Percentiles rank a stretch among this genome's conserved stretches.
These are phyloP conservation scores for Coptodon bakossiorum DNA, from an alignment of 2,113 vertebrate genomes.

Conservation along the genomic window DNA sequence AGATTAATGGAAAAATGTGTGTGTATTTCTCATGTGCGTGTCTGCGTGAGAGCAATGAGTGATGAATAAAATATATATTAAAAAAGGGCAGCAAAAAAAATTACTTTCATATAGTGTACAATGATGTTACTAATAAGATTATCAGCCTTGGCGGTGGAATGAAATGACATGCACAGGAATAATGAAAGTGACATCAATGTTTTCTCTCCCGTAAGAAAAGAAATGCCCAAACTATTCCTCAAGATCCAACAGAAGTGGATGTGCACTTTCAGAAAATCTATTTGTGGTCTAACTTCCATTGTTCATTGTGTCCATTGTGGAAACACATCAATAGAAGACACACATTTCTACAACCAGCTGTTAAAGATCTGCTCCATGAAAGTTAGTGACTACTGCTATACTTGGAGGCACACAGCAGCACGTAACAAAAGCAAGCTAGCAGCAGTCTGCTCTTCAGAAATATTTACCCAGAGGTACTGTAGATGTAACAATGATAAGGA, in stretches of 20 bases:
- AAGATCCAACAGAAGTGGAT: not conserved
- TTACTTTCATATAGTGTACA: not conserved
- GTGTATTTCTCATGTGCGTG: not conserved
- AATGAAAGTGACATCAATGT: not conserved
- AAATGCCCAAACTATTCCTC: not conserved
- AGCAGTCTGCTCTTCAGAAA: constrained; percentile 9
- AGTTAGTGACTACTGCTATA: constrained; percentile 22
- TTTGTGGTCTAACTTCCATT: constrained; percentile 4
- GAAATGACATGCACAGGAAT: not conserved
- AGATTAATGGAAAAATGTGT: constrained; percentile 43
- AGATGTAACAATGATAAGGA: constrained; percentile 59
- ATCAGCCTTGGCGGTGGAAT: constrained; percentile 20
- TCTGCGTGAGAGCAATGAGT: not conserved
- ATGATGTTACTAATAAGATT: constrained; percentile 29
- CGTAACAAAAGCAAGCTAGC: constrained; percentile 21
- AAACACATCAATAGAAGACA: constrained; percentile 17
- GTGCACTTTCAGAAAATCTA: constrained; percentile 16
- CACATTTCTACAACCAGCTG: not conserved
- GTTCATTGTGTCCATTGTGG: constrained; percentile 16
- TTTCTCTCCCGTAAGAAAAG: not conserved
- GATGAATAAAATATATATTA: constrained; percentile 42
- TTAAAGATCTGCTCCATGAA: constrained; percentile 30
- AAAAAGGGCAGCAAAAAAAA: not conserved
- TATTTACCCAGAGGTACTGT: constrained; percentile 62
- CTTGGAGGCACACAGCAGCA: not conserved